phyloP scores from a whole-genome alignment of 1,140 invertebrate genomes.

The Leptinotarsa texana region DNA sequence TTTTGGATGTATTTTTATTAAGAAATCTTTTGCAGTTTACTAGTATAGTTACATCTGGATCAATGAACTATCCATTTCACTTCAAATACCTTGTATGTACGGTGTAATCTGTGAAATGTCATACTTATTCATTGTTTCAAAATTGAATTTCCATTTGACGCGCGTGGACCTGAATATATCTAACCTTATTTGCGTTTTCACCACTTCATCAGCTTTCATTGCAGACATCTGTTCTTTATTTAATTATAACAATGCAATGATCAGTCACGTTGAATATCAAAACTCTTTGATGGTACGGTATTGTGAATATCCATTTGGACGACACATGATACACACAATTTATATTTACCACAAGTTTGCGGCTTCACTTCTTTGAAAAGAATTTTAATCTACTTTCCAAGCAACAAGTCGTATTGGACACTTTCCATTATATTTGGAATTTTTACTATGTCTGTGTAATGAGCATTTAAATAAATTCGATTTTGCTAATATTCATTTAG shows the following conservation, averaged over 20 bases:
- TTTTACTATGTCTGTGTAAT: neutral
- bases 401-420: neutral
- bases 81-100: too few relatives aligned
- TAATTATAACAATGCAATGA: neutral
- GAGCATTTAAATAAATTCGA: neutral
- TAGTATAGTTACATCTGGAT: too few relatives aligned
- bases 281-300: neutral
- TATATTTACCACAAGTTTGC: conserved; percentile 2
- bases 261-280: neutral
- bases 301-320: neutral
- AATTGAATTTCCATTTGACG: neutral
- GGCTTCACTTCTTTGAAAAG: neutral
- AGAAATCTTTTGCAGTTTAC: too few relatives aligned
- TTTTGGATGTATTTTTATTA: too few relatives aligned
- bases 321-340: neutral
- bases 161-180: neutral
- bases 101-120: neutral
- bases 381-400: neutral
- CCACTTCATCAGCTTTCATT: neutral
- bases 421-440: neutral
- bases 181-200: conserved; percentile 6
- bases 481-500: too few relatives aligned
- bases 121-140: neutral
- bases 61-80: too few relatives aligned
- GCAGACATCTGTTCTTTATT: neutral